These are phyloP conservation scores for Petrosia ficiformis DNA, from an alignment of 37 sponge, comb jelly and placozoan species.

Conservation along the genomic window DNA sequence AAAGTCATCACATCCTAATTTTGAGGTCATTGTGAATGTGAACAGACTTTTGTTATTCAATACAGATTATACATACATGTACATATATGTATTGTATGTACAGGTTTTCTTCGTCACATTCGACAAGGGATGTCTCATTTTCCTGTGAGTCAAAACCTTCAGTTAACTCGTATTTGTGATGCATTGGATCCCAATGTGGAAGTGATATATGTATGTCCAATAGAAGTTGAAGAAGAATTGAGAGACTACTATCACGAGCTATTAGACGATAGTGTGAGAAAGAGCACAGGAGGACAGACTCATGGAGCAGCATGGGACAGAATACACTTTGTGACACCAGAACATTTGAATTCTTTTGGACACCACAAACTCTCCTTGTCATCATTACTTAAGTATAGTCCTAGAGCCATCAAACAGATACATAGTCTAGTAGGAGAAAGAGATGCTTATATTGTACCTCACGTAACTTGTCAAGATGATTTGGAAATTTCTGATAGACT, in stretches of 20 bases:
- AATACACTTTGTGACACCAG: conserved; percentile 76
- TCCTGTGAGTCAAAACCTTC: conserved; percentile 50
- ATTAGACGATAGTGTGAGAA: conserved; percentile 45
- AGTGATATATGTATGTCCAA: conserved; percentile 87
- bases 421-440: conserved; percentile 71
- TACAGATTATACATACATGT: conserved; percentile 5
- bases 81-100: neutral
- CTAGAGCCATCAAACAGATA: conserved; percentile 52
- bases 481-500: conserved; percentile 78
- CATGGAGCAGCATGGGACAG: conserved; percentile 13
- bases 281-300: neutral
- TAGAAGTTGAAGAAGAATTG: conserved; percentile 62
- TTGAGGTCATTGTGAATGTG: too few species aligned
- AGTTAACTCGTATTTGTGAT: conserved; percentile 83
- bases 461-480: conserved; percentile 71
- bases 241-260: conserved; percentile 73
- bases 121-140: conserved; percentile 52
- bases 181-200: conserved; percentile 73
- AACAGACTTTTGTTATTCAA: neutral
- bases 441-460: conserved; percentile 79
- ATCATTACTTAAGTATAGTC: conserved; percentile 79
- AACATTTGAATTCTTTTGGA: conserved; percentile 51
- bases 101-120: conserved; percentile 60
- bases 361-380: conserved; percentile 76
- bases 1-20: too few species aligned